phyloP scores from a whole-genome alignment of 2,113 vertebrate genomes.

The Prunella himalayana region DNA sequence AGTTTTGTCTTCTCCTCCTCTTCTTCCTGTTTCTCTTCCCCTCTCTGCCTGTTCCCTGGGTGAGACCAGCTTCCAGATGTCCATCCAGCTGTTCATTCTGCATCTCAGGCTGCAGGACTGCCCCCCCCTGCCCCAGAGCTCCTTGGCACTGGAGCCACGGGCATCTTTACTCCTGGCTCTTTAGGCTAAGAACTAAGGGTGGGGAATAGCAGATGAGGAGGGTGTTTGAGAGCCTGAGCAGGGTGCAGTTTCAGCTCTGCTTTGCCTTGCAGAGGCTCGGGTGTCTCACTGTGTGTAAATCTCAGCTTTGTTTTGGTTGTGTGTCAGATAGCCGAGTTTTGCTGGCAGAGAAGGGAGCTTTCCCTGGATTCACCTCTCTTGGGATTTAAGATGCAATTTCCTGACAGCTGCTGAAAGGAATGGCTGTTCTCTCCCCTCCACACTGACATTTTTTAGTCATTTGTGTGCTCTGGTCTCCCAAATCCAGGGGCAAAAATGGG shows the following conservation, averaged over 20 bases:
- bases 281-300: neutral
- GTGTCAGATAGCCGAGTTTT: neutral
- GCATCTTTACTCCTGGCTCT: neutral
- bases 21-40: neutral
- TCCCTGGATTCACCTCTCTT: neutral
- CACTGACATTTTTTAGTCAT: accelerated
- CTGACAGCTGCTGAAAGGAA: neutral
- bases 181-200: neutral
- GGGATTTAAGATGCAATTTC: neutral
- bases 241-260: neutral
- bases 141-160: neutral
- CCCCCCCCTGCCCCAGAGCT: neutral
- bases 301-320: accelerated
- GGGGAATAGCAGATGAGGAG: neutral
- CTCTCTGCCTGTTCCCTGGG: neutral
- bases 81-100: neutral
- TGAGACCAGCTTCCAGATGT: neutral
- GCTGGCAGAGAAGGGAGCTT: neutral
- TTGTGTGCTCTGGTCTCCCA: neutral
- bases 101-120: neutral
- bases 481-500: neutral
- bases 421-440: accelerated
- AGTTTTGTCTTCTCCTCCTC: neutral
- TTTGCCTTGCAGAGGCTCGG: neutral
- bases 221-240: neutral